Conservation (phyloP, 2,888 invertebrate genomes). For the Macrosiphum euphorbiae region DNA sequence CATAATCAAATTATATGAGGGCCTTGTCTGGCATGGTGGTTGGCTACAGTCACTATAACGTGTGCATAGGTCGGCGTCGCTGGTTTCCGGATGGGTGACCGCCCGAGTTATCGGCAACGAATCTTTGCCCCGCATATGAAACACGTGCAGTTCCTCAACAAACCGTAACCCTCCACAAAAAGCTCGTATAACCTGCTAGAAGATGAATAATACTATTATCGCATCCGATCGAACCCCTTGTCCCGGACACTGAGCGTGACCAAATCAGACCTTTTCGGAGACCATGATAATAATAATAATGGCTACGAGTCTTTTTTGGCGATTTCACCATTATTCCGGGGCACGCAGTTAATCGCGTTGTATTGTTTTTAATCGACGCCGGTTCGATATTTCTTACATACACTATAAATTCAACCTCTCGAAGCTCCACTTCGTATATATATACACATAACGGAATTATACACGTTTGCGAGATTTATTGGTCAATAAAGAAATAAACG, state of each 20-base stretch:
- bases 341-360: neutral
- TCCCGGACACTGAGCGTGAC: neutral
- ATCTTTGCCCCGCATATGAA: no score
- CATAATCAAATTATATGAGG: no score
- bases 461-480: constrained; percentile 50
- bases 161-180: no score
- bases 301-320: neutral
- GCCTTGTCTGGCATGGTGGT: no score
- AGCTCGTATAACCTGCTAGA: neutral
- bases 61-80: no score
- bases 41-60: no score
- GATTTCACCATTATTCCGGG: neutral
- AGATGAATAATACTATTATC: neutral
- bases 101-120: no score
- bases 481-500: constrained; percentile 60
- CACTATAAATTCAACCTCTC: neutral
- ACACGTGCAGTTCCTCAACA: no score
- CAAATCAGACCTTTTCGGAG: neutral
- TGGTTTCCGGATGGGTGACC: no score
- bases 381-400: constrained; percentile 9
- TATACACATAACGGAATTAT: neutral
- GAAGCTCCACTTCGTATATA: neutral
- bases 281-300: neutral
- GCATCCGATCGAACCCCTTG: neutral
- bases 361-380: neutral